These are phyloP conservation scores for Manacus vitellinus DNA, from an alignment of 2,113 vertebrate species.

Conservation along the genomic window DNA sequence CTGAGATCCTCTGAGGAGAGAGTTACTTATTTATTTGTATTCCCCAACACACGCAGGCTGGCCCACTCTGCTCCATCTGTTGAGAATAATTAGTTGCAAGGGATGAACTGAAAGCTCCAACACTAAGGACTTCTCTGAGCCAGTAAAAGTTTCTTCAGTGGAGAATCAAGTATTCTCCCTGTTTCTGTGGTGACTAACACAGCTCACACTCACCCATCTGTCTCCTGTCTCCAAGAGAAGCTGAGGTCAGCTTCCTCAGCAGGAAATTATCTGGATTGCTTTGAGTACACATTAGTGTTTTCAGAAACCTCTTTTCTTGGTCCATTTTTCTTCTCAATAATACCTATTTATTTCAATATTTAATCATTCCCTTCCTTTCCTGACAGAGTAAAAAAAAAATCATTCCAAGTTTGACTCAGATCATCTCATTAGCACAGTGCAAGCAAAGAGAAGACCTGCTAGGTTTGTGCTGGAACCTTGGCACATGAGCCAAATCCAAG, in stretches of 20 bases:
- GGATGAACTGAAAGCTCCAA: constrained; percentile 20
- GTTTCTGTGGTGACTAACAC: constrained; percentile 64
- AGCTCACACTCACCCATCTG: constrained; percentile 58
- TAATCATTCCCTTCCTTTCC: constrained; percentile 24
- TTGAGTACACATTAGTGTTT: constrained; percentile 27
- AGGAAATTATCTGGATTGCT: constrained; percentile 56
- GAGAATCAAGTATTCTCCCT: constrained; percentile 11
- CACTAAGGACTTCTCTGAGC: not conserved
- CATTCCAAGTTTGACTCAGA: not conserved
- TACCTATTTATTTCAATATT: constrained; percentile 51
- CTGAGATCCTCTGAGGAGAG: not conserved
- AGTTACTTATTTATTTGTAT: not conserved
- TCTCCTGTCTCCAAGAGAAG: constrained; percentile 44
- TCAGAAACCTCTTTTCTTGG: constrained; percentile 32
- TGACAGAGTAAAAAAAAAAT: not conserved
- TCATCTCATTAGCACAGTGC: not conserved
- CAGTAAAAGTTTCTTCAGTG: constrained; percentile 33
- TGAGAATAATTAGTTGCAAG: constrained; percentile 25
- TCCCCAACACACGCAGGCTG: not conserved
- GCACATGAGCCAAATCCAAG: not conserved
- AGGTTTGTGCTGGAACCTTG: not conserved
- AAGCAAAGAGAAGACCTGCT: not conserved
- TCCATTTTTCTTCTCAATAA: constrained; percentile 41
- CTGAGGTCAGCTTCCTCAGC: constrained; percentile 67
- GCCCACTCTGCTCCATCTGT: not conserved